phyloP scores from a whole-genome alignment of 35 echinoderm and acorn worm genomes.

The Apostichopus japonicus region DNA sequence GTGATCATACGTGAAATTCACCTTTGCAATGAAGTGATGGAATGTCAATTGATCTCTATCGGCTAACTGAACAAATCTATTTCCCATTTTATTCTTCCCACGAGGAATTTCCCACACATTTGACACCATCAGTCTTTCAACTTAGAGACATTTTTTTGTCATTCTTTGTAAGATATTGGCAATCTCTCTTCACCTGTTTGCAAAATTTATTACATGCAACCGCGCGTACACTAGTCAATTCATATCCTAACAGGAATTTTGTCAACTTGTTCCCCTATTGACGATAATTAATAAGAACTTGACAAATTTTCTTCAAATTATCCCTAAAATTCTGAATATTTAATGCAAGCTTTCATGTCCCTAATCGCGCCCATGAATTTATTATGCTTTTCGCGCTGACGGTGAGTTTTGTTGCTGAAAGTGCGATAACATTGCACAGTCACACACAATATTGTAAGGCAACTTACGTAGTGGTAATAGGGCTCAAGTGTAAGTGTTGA shows the following conservation, averaged over 20 bases:
- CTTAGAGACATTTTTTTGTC: neutral
- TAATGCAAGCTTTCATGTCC: constrained; percentile 50
- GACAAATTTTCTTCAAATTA: constrained; percentile 53
- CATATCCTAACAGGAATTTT: constrained; percentile 47
- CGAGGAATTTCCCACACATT: neutral
- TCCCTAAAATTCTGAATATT: constrained; percentile 53
- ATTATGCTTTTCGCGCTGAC: constrained; percentile 40
- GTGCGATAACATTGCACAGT: constrained; percentile 36
- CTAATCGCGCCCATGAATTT: constrained; percentile 49
- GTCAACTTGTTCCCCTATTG: constrained; percentile 45
- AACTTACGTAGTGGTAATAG: neutral
- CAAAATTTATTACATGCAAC: constrained; percentile 50
- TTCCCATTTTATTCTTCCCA: neutral
- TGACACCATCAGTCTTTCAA: neutral
- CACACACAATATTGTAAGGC: neutral
- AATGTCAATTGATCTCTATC: no score
- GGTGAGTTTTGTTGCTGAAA: constrained; percentile 22
- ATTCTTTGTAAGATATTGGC: constrained; percentile 25
- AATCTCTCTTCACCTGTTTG: constrained; percentile 18
- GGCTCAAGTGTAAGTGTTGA: constrained; percentile 33
- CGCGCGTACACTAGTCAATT: constrained; percentile 47
- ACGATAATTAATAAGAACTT: constrained; percentile 56
- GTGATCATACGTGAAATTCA: no score
- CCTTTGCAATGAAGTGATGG: no score
- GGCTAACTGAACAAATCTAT: neutral